Base-by-base conservation (phyloP, 2,797 vertebrate genomes). In the Leptodactylus fallax region DNA sequence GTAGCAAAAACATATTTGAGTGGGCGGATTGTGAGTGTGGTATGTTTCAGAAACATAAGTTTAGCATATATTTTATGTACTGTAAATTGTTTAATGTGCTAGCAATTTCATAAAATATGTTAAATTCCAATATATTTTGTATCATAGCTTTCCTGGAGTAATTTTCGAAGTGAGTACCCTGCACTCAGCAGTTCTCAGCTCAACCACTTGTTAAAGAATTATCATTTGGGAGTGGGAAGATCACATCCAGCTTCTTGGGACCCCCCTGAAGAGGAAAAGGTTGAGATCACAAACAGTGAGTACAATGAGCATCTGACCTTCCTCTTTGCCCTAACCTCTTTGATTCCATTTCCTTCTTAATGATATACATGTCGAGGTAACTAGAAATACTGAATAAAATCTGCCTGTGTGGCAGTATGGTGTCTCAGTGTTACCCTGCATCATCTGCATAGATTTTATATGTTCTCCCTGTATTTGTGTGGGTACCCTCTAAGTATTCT, bases 141-240 rank as follows among this genome's bases (percentile, higher is more conserved):
- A 17, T 63, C 45, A 1, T 69, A 94, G 94, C 90, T 93, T 55
- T 91, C 93, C n/a, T 98, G 97, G 97, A 92, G 91, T 82, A 96
- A 93, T 90, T 93, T 98, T 69, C 95, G 93, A 87, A 96, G 95
- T 47, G 97, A 98, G 47, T 96, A 98, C 82, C 90, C 92, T 23
- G 94, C 96, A 77, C 88, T 98, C 92, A 97, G 95, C 65, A 93
- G 96, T 3, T 92, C 96, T 83, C 97, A 98, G 93, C 94, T 98
- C 88, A 96, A 98, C 92, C 97, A 98, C 87, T 93, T 98, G 85
- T 96, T 98, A 89, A 96, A 95, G 85, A 96, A 98, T 91, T 98
- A 98, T 92, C 97, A 97, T 89, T 91, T 98, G 91, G 97, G 97
- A 85, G 96, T 96, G 61, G 95, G 96, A 60, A 95, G 96, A 60